phyloP scores from a whole-genome alignment of 2,888 invertebrate species.

The Acrobasis suavella region DNA sequence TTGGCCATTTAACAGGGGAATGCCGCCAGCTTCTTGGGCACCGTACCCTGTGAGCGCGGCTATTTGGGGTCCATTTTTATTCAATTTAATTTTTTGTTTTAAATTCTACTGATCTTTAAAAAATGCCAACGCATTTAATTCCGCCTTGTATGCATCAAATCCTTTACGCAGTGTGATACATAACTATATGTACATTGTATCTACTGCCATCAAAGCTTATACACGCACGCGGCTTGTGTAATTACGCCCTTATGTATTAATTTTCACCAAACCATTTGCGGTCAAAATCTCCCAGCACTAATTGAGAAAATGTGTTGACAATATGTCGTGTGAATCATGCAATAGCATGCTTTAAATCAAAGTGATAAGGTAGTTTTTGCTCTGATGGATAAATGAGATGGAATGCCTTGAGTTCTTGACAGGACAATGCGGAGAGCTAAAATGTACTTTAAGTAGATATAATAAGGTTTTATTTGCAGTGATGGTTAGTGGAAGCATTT shows the following conservation, averaged over 20 bases:
- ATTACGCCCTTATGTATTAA: constrained; percentile 1
- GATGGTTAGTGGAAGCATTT: background rate
- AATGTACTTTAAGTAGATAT: background rate
- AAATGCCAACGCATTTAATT: no score
- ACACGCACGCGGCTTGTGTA: background rate
- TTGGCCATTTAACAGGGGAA: no score
- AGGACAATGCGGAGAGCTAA: background rate
- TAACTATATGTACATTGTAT: background rate
- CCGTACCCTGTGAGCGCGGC: no score
- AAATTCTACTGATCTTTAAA: no score
- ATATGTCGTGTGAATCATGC: background rate
- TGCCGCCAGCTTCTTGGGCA: no score
- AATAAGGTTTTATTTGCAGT: background rate
- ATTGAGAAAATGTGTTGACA: constrained; percentile 16
- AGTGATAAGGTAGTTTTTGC: background rate
- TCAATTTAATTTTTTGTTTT: no score
- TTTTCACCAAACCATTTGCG: constrained; percentile 5
- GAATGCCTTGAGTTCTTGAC: constrained; percentile 2
- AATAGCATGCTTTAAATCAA: background rate
- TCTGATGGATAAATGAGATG: no score
- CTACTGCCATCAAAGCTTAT: background rate
- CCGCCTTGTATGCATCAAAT: no score
- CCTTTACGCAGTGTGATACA: no score
- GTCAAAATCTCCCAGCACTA: constrained; percentile 2
- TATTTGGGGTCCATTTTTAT: no score